A percentile compares a stretch with the other conserved stretches of the same genome.
Evolutionary conservation across 2,888 invertebrate genomes (phyloP).

Genomic region (Oscheius onirici): DNA sequence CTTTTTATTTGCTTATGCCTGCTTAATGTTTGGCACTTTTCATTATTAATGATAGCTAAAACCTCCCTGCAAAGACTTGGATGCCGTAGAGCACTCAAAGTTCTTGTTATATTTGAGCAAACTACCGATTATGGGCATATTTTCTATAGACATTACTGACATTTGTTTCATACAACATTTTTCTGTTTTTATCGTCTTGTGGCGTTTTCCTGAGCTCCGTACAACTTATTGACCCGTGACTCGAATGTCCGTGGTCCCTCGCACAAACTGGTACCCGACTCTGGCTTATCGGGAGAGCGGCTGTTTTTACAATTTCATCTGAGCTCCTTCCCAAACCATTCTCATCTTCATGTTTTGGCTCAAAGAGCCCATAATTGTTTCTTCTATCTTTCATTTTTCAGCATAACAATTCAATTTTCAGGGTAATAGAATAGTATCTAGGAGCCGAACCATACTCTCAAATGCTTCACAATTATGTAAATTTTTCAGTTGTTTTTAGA

Average conservation of each 20-base stretch:
- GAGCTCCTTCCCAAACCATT: background rate
- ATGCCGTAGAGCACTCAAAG: too few relatives aligned
- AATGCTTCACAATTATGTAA: conserved; percentile 18
- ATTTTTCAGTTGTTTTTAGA: background rate
- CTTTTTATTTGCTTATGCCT: too few relatives aligned
- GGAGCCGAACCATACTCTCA: conserved; percentile 8
- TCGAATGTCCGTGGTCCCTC: background rate
- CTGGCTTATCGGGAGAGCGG: conserved; percentile 17
- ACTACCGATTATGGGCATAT: too few relatives aligned
- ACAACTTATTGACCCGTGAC: too few relatives aligned
- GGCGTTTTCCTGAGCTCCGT: too few relatives aligned
- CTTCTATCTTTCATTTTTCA: background rate
- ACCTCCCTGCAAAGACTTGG: too few relatives aligned
- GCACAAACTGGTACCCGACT: conserved; percentile 13
- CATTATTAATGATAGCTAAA: too few relatives aligned
- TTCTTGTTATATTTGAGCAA: too few relatives aligned
- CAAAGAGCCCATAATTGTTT: background rate
- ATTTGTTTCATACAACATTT: too few relatives aligned
- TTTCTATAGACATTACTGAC: too few relatives aligned
- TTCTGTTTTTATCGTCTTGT: too few relatives aligned
- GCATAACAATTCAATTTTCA: background rate
- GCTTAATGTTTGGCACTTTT: too few relatives aligned
- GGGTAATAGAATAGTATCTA: conserved; percentile 30
- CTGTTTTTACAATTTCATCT: conserved; percentile 22
- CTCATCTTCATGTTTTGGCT: background rate